These are phyloP conservation scores for Myrmecophaga tridactyla DNA, from an alignment of 2,113 vertebrate genomes.

Conservation along the genomic window DNA sequence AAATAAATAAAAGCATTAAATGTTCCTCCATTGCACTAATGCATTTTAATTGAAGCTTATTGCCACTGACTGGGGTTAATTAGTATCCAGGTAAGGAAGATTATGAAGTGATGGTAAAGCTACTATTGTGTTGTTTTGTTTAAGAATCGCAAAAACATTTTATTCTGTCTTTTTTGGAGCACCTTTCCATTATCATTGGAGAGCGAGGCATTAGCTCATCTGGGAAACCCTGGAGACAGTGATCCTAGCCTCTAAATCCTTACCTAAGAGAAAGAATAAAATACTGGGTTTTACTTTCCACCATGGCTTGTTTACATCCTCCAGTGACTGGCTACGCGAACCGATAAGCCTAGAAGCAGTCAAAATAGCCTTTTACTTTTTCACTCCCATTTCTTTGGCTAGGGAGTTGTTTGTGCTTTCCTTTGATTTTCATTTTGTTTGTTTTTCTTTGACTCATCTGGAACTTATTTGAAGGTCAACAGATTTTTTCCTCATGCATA, in stretches of 20 bases:
- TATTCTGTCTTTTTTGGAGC: neutral
- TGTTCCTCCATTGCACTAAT: neutral
- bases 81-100: neutral
- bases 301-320: neutral
- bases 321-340: neutral
- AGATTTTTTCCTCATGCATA: conserved; percentile 1
- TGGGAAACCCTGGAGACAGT: neutral
- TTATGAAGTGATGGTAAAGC: neutral
- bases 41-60: neutral
- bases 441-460: conserved; percentile 13
- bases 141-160: neutral
- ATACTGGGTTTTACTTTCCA: neutral
- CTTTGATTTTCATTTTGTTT: neutral
- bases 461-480: conserved; percentile 34
- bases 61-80: neutral
- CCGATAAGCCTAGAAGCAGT: neutral
- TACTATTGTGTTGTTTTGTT: neutral
- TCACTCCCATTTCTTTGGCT: neutral
- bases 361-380: neutral
- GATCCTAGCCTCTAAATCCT: neutral
- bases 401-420: neutral
- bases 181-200: neutral
- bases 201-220: neutral
- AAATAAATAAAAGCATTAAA: neutral
- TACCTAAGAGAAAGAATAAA: neutral